phyloP scores from a whole-genome alignment of 1,140 invertebrate species.

The Tetragnatha versicolor region DNA sequence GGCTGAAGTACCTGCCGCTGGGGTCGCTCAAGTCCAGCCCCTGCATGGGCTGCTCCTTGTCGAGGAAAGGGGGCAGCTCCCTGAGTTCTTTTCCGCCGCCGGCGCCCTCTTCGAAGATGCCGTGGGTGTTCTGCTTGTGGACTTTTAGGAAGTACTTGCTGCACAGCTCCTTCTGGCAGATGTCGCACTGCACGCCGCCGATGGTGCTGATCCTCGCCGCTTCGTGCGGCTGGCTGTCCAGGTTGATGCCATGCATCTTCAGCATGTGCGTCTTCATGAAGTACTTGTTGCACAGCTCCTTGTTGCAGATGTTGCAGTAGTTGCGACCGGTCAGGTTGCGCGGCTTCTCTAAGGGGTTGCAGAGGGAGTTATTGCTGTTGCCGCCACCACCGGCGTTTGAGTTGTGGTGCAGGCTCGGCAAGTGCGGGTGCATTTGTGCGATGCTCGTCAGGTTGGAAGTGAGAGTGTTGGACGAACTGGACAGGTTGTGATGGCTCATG shows the following conservation, averaged over 20 bases:
- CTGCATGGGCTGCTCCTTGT: constrained; percentile 36
- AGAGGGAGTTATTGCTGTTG: no score
- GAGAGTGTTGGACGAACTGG: neutral
- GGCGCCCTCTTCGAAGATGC: constrained; percentile 77
- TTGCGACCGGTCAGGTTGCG: constrained; percentile 68
- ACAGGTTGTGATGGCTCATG: constrained; percentile 15
- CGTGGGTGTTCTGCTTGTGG: constrained; percentile 98
- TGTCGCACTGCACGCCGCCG: constrained; percentile 92
- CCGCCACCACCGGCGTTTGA: no score
- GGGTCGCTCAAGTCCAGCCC: constrained; percentile 63
- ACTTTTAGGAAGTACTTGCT: constrained; percentile 97
- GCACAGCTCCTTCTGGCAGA: constrained; percentile 96
- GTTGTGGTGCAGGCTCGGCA: constrained; percentile 32
- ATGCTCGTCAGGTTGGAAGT: constrained; percentile 34
- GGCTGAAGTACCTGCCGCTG: constrained; percentile 72
- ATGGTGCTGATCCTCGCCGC: constrained; percentile 79
- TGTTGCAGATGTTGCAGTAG: constrained; percentile 99
- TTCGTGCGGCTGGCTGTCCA: constrained; percentile 71
- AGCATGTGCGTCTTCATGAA: constrained; percentile 99
- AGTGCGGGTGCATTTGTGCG: constrained; percentile 20
- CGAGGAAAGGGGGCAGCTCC: constrained; percentile 41
- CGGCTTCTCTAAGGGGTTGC: constrained; percentile 32
- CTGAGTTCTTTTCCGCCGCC: constrained; percentile 53
- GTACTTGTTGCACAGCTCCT: constrained; percentile 99
- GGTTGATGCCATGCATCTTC: constrained; percentile 97